Conservation (phyloP, 2,113 vertebrate species). For the Halichoerus grypus region DNA sequence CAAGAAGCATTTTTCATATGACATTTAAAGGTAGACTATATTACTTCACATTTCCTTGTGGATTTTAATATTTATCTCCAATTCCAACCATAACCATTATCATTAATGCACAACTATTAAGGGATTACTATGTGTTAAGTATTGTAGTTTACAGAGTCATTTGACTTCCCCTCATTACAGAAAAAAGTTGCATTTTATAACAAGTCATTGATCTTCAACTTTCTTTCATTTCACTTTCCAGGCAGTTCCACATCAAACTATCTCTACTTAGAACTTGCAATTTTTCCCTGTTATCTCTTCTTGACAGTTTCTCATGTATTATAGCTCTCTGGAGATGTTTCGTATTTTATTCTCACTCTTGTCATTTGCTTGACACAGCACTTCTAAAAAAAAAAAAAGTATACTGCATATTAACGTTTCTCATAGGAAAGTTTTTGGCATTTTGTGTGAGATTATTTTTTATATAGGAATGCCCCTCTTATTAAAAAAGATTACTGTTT, state of each 20-base stretch:
- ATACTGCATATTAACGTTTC: not conserved
- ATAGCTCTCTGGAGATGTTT: not conserved
- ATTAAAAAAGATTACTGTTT: not conserved
- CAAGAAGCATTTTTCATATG: not conserved
- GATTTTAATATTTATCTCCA: not conserved
- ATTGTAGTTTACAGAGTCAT: not conserved
- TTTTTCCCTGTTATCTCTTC: not conserved
- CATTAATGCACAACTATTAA: not conserved
- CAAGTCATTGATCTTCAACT: not conserved
- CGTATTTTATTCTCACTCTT: conserved; percentile 1
- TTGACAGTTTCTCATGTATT: not conserved
- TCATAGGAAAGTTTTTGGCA: not conserved
- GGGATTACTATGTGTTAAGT: not conserved
- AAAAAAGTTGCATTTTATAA: not conserved
- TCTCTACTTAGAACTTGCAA: not conserved
- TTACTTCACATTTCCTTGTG: not conserved
- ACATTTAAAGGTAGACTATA: not conserved
- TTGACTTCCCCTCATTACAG: not conserved
- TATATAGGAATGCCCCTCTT: not conserved
- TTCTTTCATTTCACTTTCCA: not conserved
- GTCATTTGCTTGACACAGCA: not conserved
- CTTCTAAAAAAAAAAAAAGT: not conserved
- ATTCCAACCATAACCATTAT: not conserved
- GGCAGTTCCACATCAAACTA: not conserved
- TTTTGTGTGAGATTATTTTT: not conserved